A percentile compares a stretch with the other conserved stretches of the same genome.
These are phyloP conservation scores for Chaunax sp. DNA, from an alignment of 2,797 vertebrate species.

Conservation along the genomic window DNA sequence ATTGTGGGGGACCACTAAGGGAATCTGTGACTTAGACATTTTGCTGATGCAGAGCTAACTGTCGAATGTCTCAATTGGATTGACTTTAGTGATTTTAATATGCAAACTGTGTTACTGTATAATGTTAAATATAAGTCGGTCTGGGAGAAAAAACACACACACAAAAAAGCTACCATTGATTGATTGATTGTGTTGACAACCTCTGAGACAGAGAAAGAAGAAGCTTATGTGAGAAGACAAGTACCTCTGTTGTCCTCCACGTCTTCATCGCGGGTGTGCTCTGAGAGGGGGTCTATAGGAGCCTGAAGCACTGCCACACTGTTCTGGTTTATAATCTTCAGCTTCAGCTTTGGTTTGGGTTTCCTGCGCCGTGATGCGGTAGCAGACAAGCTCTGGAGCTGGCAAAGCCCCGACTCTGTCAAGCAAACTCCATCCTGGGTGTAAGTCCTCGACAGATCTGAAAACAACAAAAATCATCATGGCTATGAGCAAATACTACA, in stretches of 20 bases:
- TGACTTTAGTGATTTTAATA: no score
- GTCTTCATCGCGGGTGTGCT: constrained; percentile 93
- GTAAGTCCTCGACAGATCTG: constrained; percentile 95
- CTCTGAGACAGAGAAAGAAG: constrained; percentile 23
- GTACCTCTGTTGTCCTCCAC: constrained; percentile 94
- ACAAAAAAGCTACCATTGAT: no score
- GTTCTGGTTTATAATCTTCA: constrained; percentile 99
- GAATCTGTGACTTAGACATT: no score
- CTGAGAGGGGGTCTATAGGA: constrained; percentile 90
- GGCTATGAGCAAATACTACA: not conserved
- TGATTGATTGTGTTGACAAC: not conserved
- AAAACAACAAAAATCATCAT: constrained; percentile 5
- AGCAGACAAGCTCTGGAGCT: constrained; percentile 95
- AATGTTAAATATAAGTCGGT: no score
- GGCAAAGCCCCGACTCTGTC: constrained; percentile 96
- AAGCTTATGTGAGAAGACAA: constrained; percentile 14
- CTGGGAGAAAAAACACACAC: no score
- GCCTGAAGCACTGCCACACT: constrained; percentile 98
- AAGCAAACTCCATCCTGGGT: constrained; percentile 98
- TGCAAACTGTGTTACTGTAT: no score
- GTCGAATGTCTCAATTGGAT: not conserved
- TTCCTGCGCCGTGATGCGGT: constrained; percentile 92
- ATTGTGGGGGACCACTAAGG: not conserved
- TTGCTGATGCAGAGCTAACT: not conserved
- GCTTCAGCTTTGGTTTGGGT: constrained; percentile 96